phyloP scores from a whole-genome alignment of 2,113 vertebrate genomes.

The Amphiprion percula region DNA sequence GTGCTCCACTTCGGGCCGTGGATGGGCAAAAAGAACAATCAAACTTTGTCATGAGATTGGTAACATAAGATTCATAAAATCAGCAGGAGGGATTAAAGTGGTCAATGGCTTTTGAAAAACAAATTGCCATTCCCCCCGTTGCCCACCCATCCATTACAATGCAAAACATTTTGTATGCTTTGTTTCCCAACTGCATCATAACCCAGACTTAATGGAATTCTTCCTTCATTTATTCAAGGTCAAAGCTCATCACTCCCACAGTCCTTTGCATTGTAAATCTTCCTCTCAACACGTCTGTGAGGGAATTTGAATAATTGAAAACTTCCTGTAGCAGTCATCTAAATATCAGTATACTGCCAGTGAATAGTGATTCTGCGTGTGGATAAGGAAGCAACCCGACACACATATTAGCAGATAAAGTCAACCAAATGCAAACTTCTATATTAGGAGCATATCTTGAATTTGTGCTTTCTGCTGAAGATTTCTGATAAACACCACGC shows the following conservation, averaged over 20 bases:
- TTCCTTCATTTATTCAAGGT: slow-evolving; percentile 79
- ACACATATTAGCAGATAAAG: slow-evolving; percentile 7
- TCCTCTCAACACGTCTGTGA: slow-evolving; percentile 51
- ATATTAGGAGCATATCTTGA: background rate
- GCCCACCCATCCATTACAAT: slow-evolving; percentile 44
- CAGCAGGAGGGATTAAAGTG: slow-evolving; percentile 28
- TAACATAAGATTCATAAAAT: slow-evolving; percentile 10
- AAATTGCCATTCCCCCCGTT: slow-evolving; percentile 36
- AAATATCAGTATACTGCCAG: slow-evolving; percentile 27
- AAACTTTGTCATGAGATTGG: background rate
- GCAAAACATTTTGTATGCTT: slow-evolving; percentile 65
- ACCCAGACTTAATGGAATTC: slow-evolving; percentile 72
- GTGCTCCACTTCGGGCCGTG: background rate
- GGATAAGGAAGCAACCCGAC: slow-evolving; percentile 18
- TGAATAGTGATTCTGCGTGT: slow-evolving; percentile 35
- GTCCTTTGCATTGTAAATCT: slow-evolving; percentile 79
- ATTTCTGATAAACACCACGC: slow-evolving; percentile 16
- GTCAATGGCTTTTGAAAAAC: slow-evolving; percentile 40
- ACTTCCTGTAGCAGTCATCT: slow-evolving; percentile 31
- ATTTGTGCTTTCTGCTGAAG: background rate
- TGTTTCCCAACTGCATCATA: slow-evolving; percentile 66
- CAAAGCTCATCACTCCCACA: slow-evolving; percentile 76
- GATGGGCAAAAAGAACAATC: background rate
- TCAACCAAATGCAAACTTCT: slow-evolving; percentile 24
- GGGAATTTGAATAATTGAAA: slow-evolving; percentile 61